A percentile compares a stretch with the other conserved stretches of the same genome.
phyloP scores from a whole-genome alignment of 2,113 vertebrate species.

The Cnemophilus loriae region DNA sequence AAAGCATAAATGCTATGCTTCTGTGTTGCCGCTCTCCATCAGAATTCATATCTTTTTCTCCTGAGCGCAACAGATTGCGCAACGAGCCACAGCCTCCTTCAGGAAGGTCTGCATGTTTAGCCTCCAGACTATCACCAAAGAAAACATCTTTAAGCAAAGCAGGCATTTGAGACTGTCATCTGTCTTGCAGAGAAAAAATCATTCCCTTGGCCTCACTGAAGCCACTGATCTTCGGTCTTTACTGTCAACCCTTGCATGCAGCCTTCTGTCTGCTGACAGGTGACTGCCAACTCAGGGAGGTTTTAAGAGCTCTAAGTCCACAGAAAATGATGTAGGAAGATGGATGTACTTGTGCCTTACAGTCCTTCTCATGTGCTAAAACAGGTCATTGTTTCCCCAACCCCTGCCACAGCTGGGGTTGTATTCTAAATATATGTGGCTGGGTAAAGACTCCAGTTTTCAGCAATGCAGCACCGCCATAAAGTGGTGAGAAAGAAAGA shows the following conservation, averaged over 20 bases:
- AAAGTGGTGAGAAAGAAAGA: not conserved
- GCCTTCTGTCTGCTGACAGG: not conserved
- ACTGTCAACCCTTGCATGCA: not conserved
- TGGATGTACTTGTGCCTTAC: not conserved
- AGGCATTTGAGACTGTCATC: not conserved
- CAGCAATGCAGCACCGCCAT: not conserved
- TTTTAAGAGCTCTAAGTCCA: not conserved
- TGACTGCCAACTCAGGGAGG: not conserved
- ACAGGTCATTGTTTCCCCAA: not conserved
- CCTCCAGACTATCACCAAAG: not conserved
- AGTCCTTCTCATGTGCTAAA: not conserved
- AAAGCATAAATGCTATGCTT: not conserved
- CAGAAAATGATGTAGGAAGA: not conserved
- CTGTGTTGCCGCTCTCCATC: not conserved
- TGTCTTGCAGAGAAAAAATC: not conserved
- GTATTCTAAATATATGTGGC: not conserved
- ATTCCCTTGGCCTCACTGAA: not conserved
- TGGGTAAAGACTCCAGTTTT: not conserved
- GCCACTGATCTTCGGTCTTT: not conserved
- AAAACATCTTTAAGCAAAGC: not conserved
- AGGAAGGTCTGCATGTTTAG: not conserved
- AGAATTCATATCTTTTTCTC: not conserved
- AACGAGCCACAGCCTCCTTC: not conserved
- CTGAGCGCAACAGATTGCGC: not conserved
- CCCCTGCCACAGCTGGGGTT: accelerated